Evolutionary conservation across 2,888 invertebrate genomes (phyloP).

Genomic region (Hedya salicella): DNA sequence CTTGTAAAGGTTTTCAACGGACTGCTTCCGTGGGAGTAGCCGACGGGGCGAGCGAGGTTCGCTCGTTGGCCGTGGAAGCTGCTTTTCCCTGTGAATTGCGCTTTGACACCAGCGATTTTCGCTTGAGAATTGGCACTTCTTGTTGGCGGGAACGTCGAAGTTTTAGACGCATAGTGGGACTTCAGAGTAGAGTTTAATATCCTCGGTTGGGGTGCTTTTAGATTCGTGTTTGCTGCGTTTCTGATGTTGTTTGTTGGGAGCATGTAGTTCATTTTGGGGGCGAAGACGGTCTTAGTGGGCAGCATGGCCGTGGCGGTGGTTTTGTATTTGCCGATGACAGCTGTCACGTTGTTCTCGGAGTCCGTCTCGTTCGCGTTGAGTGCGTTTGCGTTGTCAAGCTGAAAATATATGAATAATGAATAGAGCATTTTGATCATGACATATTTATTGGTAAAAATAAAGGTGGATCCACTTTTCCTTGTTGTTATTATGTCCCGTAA

Average conservation of each 20-base stretch:
- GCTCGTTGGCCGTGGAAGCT: constrained; percentile 79
- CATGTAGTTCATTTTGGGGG: constrained; percentile 79
- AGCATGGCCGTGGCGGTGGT: constrained; percentile 76
- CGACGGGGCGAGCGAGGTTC: constrained; percentile 73
- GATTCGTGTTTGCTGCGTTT: constrained; percentile 73
- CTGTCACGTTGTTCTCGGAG: constrained; percentile 76
- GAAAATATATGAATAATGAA: constrained; percentile 46
- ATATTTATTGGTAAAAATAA: too few relatives aligned
- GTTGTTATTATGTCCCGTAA: too few relatives aligned
- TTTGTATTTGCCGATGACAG: constrained; percentile 79
- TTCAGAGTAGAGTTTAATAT: constrained; percentile 66
- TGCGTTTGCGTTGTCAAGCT: constrained; percentile 76
- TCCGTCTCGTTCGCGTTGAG: constrained; percentile 75
- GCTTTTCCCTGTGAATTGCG: constrained; percentile 69
- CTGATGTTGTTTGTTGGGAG: constrained; percentile 77
- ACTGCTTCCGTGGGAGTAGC: constrained; percentile 71
- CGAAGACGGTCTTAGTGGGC: constrained; percentile 73
- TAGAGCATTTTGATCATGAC: background rate
- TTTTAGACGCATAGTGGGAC: constrained; percentile 73
- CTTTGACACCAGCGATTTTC: constrained; percentile 61
- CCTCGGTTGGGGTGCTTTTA: constrained; percentile 68
- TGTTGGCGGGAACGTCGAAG: constrained; percentile 79
- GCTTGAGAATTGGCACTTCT: constrained; percentile 76
- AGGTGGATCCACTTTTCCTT: too few relatives aligned
- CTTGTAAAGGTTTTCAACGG: constrained; percentile 73